Evolutionary conservation across 2,113 vertebrate species (phyloP), one percentile per base, ranked within the genome.

Genomic region (Macrotis lagotis): DNA sequence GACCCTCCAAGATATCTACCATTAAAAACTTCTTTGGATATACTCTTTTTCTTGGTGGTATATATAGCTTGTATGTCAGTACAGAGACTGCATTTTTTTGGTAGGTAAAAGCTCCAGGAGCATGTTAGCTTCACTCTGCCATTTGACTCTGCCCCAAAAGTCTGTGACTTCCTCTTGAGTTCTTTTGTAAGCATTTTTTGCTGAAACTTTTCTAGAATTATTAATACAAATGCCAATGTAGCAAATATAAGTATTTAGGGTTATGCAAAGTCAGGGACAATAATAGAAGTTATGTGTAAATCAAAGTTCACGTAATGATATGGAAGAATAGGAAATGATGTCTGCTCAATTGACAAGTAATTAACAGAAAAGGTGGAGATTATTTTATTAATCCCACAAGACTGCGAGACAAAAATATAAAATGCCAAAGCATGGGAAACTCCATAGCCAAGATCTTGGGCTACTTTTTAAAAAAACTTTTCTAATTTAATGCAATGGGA

Each of bases 131-230:
- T n/a, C n/a, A n/a, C n/a, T n/a, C n/a, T n/a, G n/a, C n/a, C n/a
- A n/a, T n/a, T n/a, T n/a, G n/a, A n/a, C n/a, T n/a, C n/a, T n/a
- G n/a, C n/a, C n/a, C n/a, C n/a, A n/a, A n/a, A n/a, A n/a, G n/a
- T n/a, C 91, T 94, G 0, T 91, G 94, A 48, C 3, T 91, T 93
- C 91, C 0, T 19, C 5, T 92, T 7, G 16, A 6, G 93, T 47
- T 94, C 37, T 50, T 91, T 94, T 52, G 52, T 53, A 47, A 19
- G 11, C n/a, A 16, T 90, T 28, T n/a, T 83, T 95, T 96, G 25
- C 52, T n/a, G 3, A 51, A 28, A 5, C 3, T 8, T 14, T 7
- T 24, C 25, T 16, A 74, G 90, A n/a, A 49, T 22, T 94, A 88
- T 53, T 6, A 51, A 37, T 91, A 88, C 37, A 91, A 25, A 6